Conservation (phyloP, 2,888 invertebrate species). For the Eupithecia tripunctaria region DNA sequence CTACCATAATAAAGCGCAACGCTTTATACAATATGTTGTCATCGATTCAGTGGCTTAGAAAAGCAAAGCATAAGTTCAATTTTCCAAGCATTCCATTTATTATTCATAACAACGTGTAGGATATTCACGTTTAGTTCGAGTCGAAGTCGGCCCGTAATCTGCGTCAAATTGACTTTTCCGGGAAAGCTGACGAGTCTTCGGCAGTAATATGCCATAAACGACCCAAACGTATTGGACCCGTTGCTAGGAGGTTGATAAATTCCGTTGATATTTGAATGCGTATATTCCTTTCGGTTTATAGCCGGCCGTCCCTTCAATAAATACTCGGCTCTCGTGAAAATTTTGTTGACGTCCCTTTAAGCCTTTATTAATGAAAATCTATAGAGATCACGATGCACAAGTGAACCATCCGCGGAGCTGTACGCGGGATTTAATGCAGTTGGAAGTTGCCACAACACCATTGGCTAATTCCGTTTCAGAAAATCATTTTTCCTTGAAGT, state of each 20-base stretch:
- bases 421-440: conserved; percentile 64
- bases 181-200: conserved; percentile 77
- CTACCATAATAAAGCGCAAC: neutral
- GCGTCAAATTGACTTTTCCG: conserved; percentile 82
- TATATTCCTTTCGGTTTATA: conserved; percentile 74
- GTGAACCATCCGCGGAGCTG: conserved; percentile 49
- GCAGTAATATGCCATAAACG: conserved; percentile 81
- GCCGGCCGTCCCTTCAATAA: conserved; percentile 64
- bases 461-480: conserved; percentile 72
- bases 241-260: conserved; percentile 78
- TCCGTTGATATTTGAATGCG: conserved; percentile 82
- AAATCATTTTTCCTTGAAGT: conserved; percentile 78
- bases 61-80: conserved; percentile 40
- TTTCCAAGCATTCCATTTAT: conserved; percentile 50
- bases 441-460: conserved; percentile 68
- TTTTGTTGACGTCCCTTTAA: conserved; percentile 63
- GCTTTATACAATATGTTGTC: conserved; percentile 41
- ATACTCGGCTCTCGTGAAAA: conserved; percentile 63
- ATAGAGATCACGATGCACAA: conserved; percentile 48
- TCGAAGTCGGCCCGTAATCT: conserved; percentile 75
- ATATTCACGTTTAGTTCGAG: conserved; percentile 70
- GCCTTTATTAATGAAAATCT: conserved; percentile 68
- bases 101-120: conserved; percentile 67
- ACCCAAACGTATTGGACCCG: conserved; percentile 79
- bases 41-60: conserved; percentile 49